Evolutionary conservation across 2,797 vertebrate genomes (phyloP).

Genomic region (Labroides dimidiatus): DNA sequence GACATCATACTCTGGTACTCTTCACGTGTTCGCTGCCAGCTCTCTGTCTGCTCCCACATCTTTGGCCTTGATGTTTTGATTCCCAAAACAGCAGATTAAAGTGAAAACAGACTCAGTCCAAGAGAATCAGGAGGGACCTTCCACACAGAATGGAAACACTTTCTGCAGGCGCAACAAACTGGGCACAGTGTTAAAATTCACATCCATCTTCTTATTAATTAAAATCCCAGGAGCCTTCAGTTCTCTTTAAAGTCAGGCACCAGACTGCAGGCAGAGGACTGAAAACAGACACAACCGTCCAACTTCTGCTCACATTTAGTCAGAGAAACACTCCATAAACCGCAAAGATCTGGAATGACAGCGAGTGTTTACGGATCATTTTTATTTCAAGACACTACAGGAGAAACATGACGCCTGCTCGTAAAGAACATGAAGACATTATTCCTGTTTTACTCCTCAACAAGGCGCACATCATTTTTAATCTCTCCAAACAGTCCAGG

Average conservation of each 20-base stretch:
- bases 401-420: no score
- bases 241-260: neutral
- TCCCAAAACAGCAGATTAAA: neutral
- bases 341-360: no score
- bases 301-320: neutral
- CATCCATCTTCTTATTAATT: neutral
- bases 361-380: no score
- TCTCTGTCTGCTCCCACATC: neutral
- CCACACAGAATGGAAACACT: neutral
- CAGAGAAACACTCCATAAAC: no score
- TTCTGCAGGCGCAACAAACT: neutral
- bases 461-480: no score
- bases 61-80: neutral
- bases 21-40: neutral
- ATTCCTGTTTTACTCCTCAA: no score
- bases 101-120: neutral
- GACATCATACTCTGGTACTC: neutral
- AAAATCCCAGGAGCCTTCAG: neutral
- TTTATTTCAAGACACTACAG: no score
- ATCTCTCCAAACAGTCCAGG: no score
- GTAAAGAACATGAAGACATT: no score
- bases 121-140: neutral
- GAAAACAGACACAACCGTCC: neutral
- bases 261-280: neutral
- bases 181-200: neutral